Evolutionary conservation across 2,797 vertebrate genomes (phyloP).

Genomic region (Ptychobarbus kaznakovi): DNA sequence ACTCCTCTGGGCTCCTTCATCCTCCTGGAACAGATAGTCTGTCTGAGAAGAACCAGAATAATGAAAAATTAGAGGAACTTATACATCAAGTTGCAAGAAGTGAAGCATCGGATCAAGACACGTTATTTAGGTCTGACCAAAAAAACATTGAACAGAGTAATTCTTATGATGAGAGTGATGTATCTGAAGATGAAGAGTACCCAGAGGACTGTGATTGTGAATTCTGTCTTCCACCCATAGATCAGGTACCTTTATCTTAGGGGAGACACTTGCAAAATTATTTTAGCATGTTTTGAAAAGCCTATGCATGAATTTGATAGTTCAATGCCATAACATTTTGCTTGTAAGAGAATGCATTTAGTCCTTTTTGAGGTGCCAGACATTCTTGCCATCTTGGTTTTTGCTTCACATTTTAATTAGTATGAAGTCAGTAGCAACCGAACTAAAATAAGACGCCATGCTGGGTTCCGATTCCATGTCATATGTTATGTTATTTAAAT

Average conservation of each 20-base stretch:
- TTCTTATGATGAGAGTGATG: conserved; percentile 61
- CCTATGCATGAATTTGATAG: conserved; percentile 1
- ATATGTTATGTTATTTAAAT: conserved; percentile 64
- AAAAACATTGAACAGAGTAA: conserved; percentile 41
- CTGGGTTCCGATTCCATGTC: conserved; percentile 50
- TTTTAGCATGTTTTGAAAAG: conserved; percentile 27
- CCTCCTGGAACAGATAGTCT: conserved; percentile 13
- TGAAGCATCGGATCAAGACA: conserved; percentile 39
- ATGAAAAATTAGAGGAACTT: conserved; percentile 38
- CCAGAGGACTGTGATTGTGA: conserved; percentile 77
- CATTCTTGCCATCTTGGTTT: background rate
- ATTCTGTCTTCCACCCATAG: conserved; percentile 73
- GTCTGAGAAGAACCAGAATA: background rate
- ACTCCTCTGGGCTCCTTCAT: conserved; percentile 16
- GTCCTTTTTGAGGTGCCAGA: background rate
- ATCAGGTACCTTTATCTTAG: conserved; percentile 70
- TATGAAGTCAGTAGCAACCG: conserved; percentile 41
- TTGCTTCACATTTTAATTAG: background rate
- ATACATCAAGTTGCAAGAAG: conserved; percentile 53
- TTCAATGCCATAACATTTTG: background rate
- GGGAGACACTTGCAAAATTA: conserved; percentile 8
- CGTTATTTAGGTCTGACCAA: conserved; percentile 51
- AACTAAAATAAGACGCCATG: conserved; percentile 47
- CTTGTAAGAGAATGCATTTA: background rate
- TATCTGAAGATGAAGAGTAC: conserved; percentile 73